A percentile compares a stretch with the other conserved stretches of the same genome.
These are phyloP conservation scores for Aphrophora alni DNA, from an alignment of 2,888 invertebrate species.

Conservation along the genomic window DNA sequence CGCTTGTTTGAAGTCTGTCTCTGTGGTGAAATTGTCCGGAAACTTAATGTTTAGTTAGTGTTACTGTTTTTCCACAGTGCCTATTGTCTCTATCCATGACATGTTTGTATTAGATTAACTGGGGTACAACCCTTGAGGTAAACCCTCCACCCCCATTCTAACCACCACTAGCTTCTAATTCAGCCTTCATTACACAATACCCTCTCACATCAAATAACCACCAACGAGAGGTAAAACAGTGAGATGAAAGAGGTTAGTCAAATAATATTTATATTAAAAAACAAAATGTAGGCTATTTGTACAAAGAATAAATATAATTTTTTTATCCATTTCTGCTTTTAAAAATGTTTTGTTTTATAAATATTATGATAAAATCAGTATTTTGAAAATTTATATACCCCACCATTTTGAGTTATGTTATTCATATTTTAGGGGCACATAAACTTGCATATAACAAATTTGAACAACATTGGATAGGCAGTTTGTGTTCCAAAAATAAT, in stretches of 20 bases:
- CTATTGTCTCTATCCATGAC: background rate
- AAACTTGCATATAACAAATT: too few relatives aligned
- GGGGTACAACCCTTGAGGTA: background rate
- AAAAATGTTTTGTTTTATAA: too few relatives aligned
- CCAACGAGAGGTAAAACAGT: background rate
- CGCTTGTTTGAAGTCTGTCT: background rate
- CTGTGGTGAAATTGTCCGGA: background rate
- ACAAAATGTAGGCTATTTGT: too few relatives aligned
- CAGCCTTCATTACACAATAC: slow-evolving; percentile 1
- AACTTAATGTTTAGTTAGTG: slow-evolving; percentile 1
- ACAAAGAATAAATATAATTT: too few relatives aligned
- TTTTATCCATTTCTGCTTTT: too few relatives aligned
- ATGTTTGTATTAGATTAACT: slow-evolving; percentile 9
- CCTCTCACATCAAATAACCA: background rate
- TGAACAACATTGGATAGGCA: too few relatives aligned
- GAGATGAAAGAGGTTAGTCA: background rate
- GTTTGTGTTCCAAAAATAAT: too few relatives aligned
- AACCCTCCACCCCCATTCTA: background rate
- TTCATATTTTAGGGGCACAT: too few relatives aligned
- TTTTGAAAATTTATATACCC: too few relatives aligned
- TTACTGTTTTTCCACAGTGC: background rate
- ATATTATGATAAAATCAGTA: too few relatives aligned
- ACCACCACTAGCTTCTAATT: background rate
- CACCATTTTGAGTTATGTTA: too few relatives aligned
- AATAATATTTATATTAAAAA: too few relatives aligned